phyloP scores from a whole-genome alignment of 2,113 vertebrate genomes.

The Coracopsis vasa region DNA sequence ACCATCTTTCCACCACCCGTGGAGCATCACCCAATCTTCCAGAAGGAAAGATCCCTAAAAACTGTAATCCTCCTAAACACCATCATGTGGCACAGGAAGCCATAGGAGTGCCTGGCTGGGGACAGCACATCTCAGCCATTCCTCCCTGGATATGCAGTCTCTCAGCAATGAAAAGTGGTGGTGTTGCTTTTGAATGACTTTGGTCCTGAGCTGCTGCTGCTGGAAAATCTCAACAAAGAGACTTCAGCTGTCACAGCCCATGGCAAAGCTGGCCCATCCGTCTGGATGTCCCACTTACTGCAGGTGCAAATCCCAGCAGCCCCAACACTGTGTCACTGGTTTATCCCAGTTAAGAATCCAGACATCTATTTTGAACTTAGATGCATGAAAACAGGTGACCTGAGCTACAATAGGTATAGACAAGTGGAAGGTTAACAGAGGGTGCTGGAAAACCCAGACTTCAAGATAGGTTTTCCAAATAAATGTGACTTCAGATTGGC shows the following conservation, averaged over 20 bases:
- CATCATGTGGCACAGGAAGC: background rate
- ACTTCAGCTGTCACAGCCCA: background rate
- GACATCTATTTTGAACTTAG: background rate
- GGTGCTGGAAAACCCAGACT: background rate
- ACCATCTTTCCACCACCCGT: background rate
- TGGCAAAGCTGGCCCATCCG: background rate
- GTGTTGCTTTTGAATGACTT: background rate
- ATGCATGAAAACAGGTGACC: background rate
- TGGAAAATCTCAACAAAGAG: background rate
- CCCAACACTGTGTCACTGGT: background rate
- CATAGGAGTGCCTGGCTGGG: background rate
- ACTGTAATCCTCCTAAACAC: background rate
- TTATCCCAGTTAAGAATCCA: background rate
- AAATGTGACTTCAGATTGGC: background rate
- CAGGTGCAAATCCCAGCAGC: background rate
- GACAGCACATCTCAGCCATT: background rate
- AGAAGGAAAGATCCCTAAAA: background rate
- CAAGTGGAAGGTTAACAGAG: background rate
- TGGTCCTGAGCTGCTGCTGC: background rate
- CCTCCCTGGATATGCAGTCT: too few relatives aligned
- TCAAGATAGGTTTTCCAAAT: background rate
- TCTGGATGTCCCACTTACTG: background rate
- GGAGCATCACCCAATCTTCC: background rate
- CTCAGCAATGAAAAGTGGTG: background rate
- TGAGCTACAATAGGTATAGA: background rate